Percentiles rank a stretch among this genome's conserved stretches.
Conservation (phyloP, 2,888 invertebrate species). For the Epistrophe grossulariae region DNA sequence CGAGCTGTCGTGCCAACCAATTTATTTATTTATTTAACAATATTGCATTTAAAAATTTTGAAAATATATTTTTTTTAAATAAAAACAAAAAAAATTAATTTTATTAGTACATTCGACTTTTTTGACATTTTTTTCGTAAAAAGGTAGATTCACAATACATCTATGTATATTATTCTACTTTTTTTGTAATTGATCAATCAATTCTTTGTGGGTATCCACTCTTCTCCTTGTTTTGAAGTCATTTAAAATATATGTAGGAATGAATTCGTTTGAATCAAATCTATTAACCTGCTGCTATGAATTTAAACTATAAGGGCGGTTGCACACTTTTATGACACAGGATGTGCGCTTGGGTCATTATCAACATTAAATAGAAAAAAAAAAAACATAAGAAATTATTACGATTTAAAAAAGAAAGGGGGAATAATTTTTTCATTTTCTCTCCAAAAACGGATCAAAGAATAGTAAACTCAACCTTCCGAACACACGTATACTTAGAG, state of each 20-base stretch:
- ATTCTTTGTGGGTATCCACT: too few species aligned
- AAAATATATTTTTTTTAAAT: too few species aligned
- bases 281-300: constrained; percentile 4
- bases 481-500: not conserved
- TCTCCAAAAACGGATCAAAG: constrained; percentile 23
- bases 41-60: too few species aligned
- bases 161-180: too few species aligned
- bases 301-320: constrained; percentile 28
- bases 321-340: constrained; percentile 28
- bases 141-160: too few species aligned
- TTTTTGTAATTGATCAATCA: too few species aligned
- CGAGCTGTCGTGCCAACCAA: too few species aligned
- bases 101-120: too few species aligned
- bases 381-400: not conserved
- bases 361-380: not conserved
- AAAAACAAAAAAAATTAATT: too few species aligned
- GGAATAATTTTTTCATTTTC: constrained; percentile 15
- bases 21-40: too few species aligned
- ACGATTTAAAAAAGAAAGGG: not conserved
- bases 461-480: constrained; percentile 12
- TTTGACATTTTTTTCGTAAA: too few species aligned
- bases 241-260: not conserved
- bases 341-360: constrained; percentile 17
- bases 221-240: too few species aligned
- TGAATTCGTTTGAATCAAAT: not conserved